These are phyloP conservation scores for Paedocypris sp. DNA, from an alignment of 2,113 vertebrate genomes.

Conservation along the genomic window DNA sequence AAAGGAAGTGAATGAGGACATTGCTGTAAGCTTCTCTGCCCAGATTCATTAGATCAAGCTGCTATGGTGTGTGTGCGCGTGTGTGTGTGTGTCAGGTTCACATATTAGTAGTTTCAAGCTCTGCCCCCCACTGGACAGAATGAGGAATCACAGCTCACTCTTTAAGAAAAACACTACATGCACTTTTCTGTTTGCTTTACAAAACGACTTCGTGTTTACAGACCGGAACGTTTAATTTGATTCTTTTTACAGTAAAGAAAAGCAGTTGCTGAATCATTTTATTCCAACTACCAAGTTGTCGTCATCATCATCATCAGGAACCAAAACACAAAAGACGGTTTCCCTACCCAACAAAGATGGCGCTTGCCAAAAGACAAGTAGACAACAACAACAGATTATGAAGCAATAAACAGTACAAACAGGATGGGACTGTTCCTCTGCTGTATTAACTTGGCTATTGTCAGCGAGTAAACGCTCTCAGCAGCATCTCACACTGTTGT, in stretches of 20 bases:
- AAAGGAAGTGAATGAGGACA: constrained; percentile 6
- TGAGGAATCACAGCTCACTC: constrained; percentile 37
- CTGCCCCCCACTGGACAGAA: constrained; percentile 60
- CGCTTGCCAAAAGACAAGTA: not conserved
- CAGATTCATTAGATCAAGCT: constrained; percentile 23
- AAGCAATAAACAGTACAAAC: constrained; percentile 21
- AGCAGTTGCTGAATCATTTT: constrained; percentile 24
- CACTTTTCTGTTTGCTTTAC: too few species aligned
- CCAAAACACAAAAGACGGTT: constrained; percentile 10
- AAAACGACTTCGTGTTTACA: not conserved
- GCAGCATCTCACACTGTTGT: constrained; percentile 8
- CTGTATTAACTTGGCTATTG: constrained; percentile 10
- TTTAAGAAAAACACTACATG: constrained; percentile 21
- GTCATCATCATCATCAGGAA: constrained; percentile 14
- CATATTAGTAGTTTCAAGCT: constrained; percentile 36
- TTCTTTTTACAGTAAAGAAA: not conserved
- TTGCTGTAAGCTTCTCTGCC: constrained; percentile 10
- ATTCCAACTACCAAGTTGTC: constrained; percentile 3
- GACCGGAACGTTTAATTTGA: not conserved
- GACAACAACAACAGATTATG: not conserved
- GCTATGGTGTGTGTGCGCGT: constrained; percentile 25
- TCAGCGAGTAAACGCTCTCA: constrained; percentile 20
- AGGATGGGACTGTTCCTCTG: not conserved
- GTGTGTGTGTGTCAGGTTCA: constrained; percentile 21
- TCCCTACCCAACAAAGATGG: constrained; percentile 16